phyloP scores from a whole-genome alignment of 2,888 invertebrate genomes.

The Ormyrus thymus region DNA sequence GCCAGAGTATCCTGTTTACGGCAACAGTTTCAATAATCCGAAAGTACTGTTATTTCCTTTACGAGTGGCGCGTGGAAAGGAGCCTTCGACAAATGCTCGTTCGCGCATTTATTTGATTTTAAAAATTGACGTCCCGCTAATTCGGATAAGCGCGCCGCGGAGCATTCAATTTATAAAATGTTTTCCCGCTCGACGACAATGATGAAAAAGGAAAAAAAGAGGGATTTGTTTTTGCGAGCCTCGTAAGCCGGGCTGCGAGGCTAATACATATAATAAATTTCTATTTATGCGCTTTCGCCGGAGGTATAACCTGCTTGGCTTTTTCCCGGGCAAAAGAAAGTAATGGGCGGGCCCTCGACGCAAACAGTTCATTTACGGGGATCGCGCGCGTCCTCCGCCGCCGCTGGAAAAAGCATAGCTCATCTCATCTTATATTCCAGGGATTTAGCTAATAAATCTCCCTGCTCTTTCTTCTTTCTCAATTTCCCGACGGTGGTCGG shows the following conservation, averaged over 20 bases:
- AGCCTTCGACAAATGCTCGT: too few species aligned
- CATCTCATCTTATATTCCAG: slow-evolving; percentile 37
- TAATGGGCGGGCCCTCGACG: slow-evolving; percentile 12
- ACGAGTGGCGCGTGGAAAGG: too few species aligned
- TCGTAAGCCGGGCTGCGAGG: neutral
- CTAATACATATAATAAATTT: slow-evolving; percentile 10
- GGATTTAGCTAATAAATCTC: slow-evolving; percentile 51
- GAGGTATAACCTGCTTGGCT: neutral
- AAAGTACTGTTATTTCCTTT: neutral
- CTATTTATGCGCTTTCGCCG: neutral
- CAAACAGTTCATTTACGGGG: slow-evolving; percentile 42
- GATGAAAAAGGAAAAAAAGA: too few species aligned
- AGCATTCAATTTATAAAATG: too few species aligned
- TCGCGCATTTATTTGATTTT: too few species aligned
- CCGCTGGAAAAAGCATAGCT: slow-evolving; percentile 22
- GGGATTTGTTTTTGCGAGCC: neutral
- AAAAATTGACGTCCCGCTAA: too few species aligned
- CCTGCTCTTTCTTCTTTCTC: slow-evolving; percentile 31
- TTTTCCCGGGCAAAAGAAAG: slow-evolving; percentile 7
- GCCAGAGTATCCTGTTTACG: slow-evolving; percentile 1
- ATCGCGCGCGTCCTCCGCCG: neutral
- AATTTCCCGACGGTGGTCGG: slow-evolving; percentile 9
- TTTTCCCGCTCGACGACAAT: too few species aligned
- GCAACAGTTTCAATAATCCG: slow-evolving; percentile 6
- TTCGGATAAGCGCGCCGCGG: too few species aligned